A percentile compares a stretch with the other conserved stretches of the same genome.
Evolutionary conservation across 2,113 vertebrate genomes (phyloP).

Genomic region (Nyctereutes procyonoides): DNA sequence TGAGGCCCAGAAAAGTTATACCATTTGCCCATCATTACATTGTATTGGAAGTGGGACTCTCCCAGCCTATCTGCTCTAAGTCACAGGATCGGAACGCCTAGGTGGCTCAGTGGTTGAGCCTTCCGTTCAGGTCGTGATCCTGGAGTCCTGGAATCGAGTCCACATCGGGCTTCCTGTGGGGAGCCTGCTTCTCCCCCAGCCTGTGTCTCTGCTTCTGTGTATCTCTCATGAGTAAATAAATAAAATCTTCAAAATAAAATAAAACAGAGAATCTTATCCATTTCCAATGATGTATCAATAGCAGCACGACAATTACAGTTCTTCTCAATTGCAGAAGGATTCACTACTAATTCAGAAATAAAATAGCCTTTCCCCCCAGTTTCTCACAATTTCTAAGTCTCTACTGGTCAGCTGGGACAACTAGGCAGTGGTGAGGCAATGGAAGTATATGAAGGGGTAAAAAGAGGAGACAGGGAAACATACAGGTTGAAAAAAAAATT

Average conservation of each 20-base stretch:
- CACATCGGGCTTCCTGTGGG: too few relatives aligned
- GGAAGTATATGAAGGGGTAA: fast-evolving
- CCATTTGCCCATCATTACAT: background rate
- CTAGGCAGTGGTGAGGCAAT: background rate
- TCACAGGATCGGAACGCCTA: background rate
- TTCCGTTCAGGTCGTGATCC: too few relatives aligned
- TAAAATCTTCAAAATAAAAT: too few relatives aligned
- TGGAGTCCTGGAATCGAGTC: too few relatives aligned
- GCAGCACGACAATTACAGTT: background rate
- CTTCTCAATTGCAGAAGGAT: background rate
- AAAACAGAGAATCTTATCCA: background rate
- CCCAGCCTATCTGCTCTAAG: background rate
- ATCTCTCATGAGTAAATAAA: too few relatives aligned
- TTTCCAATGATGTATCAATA: background rate
- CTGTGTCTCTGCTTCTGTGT: too few relatives aligned
- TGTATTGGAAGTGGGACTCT: background rate
- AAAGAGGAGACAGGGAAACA: background rate
- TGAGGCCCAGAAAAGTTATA: background rate
- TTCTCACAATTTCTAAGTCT: background rate
- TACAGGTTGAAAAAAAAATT: background rate
- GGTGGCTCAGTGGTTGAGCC: too few relatives aligned
- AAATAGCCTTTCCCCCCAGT: background rate
- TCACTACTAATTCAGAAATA: background rate
- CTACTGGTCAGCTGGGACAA: fast-evolving
- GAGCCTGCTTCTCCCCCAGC: too few relatives aligned